Evolutionary conservation across 92 coral and sea anemone species (phyloP).

Genomic region (Muricea muricata): DNA sequence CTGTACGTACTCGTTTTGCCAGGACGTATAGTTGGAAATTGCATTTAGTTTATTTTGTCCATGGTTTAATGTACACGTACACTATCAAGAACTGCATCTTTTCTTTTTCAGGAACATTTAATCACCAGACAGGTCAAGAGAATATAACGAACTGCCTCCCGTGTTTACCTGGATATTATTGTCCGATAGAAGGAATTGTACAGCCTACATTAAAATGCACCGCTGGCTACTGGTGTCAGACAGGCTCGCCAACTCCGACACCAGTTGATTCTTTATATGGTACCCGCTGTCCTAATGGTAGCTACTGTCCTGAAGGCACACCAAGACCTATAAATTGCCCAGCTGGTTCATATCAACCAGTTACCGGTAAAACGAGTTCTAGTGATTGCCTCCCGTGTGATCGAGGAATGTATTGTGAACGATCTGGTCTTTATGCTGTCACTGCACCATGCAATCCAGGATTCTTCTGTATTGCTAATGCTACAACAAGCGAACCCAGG

Average conservation of each 20-base stretch:
- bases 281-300: slow-evolving; percentile 95
- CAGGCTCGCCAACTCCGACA: slow-evolving; percentile 76
- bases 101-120: slow-evolving; percentile 77
- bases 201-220: slow-evolving; percentile 75
- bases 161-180: slow-evolving; percentile 87
- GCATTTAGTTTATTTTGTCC: too few species aligned
- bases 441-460: slow-evolving; percentile 79
- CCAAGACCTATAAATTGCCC: slow-evolving; percentile 87
- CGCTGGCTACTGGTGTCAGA: slow-evolving; percentile 91
- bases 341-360: slow-evolving; percentile 89
- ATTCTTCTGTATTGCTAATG: slow-evolving; percentile 78
- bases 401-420: slow-evolving; percentile 92
- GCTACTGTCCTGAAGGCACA: slow-evolving; percentile 94
- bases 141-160: slow-evolving; percentile 78
- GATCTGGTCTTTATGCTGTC: slow-evolving; percentile 76
- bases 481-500: slow-evolving; percentile 72
- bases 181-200: slow-evolving; percentile 69
- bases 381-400: slow-evolving; percentile 91
- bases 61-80: neutral
- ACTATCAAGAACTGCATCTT: neutral
- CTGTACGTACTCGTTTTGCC: too few species aligned
- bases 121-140: slow-evolving; percentile 76
- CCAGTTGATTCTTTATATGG: slow-evolving; percentile 78
- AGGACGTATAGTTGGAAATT: too few species aligned
- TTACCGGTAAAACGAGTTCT: slow-evolving; percentile 71